A percentile compares a stretch with the other conserved stretches of the same genome.
phyloP scores from a whole-genome alignment of 2,113 vertebrate species.

The Scopus umbretta region DNA sequence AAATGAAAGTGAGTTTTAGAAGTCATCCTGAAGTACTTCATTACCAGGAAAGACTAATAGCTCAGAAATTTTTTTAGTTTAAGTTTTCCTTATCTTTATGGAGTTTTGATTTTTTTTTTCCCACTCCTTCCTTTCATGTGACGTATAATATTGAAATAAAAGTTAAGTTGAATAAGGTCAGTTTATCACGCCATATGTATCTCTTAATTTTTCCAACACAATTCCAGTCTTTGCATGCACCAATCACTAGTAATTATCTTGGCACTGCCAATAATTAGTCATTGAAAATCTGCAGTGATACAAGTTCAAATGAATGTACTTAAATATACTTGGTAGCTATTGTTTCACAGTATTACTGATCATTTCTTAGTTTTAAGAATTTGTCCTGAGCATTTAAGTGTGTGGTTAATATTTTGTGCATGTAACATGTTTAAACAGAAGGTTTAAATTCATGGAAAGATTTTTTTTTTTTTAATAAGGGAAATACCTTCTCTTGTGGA shows the following conservation, averaged over 20 bases:
- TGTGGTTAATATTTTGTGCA: background rate
- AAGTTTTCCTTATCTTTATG: slow-evolving; percentile 6
- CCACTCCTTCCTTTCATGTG: background rate
- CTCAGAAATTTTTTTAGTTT: slow-evolving; percentile 8
- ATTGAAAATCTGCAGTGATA: background rate
- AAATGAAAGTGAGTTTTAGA: slow-evolving; percentile 60
- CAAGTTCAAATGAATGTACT: background rate
- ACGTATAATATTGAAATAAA: background rate
- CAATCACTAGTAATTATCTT: background rate
- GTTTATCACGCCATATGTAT: background rate
- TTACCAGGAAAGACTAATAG: slow-evolving; percentile 57
- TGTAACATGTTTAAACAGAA: background rate
- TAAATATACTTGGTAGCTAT: background rate
- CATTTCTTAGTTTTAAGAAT: background rate
- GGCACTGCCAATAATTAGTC: background rate
- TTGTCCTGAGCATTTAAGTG: background rate
- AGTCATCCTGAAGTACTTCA: slow-evolving; percentile 58
- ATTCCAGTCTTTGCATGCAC: background rate
- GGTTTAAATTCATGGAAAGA: background rate
- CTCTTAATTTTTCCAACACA: background rate
- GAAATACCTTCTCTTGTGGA: background rate
- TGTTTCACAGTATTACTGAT: background rate
- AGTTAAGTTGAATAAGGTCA: background rate
- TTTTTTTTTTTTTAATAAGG: background rate
- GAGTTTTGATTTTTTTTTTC: background rate